Evolutionary conservation across 2,888 invertebrate genomes (phyloP).

Genomic region (Athrips mouffetella): DNA sequence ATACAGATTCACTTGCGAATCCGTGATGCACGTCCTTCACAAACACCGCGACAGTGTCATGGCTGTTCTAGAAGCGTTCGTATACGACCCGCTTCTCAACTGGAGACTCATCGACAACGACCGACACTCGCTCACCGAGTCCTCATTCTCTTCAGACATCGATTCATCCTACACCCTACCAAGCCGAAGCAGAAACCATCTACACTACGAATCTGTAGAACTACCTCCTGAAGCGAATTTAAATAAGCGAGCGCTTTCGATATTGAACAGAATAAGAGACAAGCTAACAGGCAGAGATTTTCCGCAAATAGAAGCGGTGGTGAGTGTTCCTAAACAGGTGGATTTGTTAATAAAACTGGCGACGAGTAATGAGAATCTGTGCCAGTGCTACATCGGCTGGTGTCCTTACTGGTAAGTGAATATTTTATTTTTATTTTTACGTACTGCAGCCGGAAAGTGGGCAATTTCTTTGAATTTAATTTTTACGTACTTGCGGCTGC

Average conservation of each 20-base stretch:
- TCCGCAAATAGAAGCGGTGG: slow-evolving; percentile 82
- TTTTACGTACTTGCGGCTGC: too few species aligned
- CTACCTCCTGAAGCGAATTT: slow-evolving; percentile 85
- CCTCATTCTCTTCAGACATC: slow-evolving; percentile 63
- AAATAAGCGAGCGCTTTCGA: slow-evolving; percentile 94
- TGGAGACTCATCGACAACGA: slow-evolving; percentile 86
- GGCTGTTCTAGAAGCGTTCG: slow-evolving; percentile 99
- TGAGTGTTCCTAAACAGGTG: slow-evolving; percentile 93
- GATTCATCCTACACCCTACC: slow-evolving; percentile 62
- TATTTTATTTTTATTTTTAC: too few species aligned
- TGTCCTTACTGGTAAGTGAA: slow-evolving; percentile 85
- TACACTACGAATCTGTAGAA: slow-evolving; percentile 64
- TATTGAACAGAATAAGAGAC: slow-evolving; percentile 94
- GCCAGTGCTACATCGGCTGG: slow-evolving; percentile 99
- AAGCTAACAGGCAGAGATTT: slow-evolving; percentile 97
- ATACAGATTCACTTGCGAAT: slow-evolving; percentile 96
- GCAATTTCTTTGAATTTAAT: too few species aligned
- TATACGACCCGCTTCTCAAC: slow-evolving; percentile 97
- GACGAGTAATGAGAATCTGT: slow-evolving; percentile 98
- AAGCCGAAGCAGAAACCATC: slow-evolving; percentile 56
- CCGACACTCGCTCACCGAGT: slow-evolving; percentile 59
- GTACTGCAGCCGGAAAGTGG: too few species aligned
- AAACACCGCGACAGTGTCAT: slow-evolving; percentile 97
- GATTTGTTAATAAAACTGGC: slow-evolving; percentile 96
- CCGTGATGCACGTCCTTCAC: slow-evolving; percentile 95